Percentiles rank a stretch among this genome's conserved stretches.
These are phyloP conservation scores for Zoanthus sansibaricus DNA, from an alignment of 92 coral and sea anemone species.

Conservation along the genomic window DNA sequence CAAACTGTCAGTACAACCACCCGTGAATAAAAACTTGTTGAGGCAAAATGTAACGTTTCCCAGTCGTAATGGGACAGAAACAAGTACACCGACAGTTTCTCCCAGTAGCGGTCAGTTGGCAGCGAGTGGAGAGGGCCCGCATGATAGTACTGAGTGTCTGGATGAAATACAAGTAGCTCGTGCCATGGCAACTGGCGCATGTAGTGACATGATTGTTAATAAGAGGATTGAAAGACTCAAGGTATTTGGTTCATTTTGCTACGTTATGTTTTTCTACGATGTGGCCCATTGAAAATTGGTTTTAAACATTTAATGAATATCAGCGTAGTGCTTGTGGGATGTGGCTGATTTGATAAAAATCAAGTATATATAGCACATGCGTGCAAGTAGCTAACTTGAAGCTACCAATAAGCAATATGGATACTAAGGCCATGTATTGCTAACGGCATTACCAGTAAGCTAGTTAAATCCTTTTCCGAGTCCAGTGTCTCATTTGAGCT, in stretches of 20 bases:
- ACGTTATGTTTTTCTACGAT: not conserved
- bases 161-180: slow-evolving; percentile 71
- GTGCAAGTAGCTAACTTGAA: no score
- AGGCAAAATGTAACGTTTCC: not conserved
- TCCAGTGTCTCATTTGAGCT: no score
- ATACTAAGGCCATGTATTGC: no score
- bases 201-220: slow-evolving; percentile 76
- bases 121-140: not conserved
- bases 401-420: no score
- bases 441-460: no score
- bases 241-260: slow-evolving; percentile 43
- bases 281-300: not conserved
- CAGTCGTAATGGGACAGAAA: not conserved
- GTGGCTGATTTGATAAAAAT: no score
- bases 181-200: slow-evolving; percentile 80
- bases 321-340: no score
- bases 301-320: no score
- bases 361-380: no score
- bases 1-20: not conserved
- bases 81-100: not conserved
- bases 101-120: not conserved
- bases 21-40: not conserved
- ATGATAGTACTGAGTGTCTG: slow-evolving; percentile 43
- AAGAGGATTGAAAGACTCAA: slow-evolving; percentile 76
- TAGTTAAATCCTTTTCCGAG: no score